A percentile compares a stretch with the other conserved stretches of the same genome.
Conservation (phyloP, 2,888 invertebrate genomes). For the Rhagonycha lutea region DNA sequence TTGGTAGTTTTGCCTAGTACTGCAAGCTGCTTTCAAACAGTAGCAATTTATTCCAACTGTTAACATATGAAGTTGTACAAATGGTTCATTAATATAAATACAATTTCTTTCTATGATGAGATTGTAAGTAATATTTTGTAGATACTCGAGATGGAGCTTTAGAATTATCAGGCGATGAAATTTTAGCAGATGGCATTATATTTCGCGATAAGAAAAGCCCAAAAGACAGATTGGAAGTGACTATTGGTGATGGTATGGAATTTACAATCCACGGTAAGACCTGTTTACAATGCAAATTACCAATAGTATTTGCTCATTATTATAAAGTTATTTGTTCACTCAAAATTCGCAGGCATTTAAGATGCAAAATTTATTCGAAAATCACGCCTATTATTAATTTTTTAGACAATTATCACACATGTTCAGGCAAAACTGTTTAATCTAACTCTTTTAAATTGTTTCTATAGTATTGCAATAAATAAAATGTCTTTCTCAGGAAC, state of each 20-base stretch:
- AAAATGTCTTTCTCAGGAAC: too few relatives aligned
- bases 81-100: conserved; percentile 11
- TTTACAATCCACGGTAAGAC: conserved; percentile 85
- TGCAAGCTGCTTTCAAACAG: conserved; percentile 24
- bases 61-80: conserved; percentile 29
- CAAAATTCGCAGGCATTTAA: background rate
- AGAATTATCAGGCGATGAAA: conserved; percentile 61
- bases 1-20: background rate
- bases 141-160: conserved; percentile 62
- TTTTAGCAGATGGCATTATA: conserved; percentile 82
- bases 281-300: background rate
- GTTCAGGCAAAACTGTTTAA: background rate
- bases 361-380: background rate
- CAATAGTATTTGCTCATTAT: background rate
- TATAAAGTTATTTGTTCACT: background rate
- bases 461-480: too few relatives aligned
- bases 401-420: background rate
- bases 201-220: conserved; percentile 86
- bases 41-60: conserved; percentile 42
- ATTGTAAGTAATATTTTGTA: conserved; percentile 51
- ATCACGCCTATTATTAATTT: background rate
- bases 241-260: conserved; percentile 92
- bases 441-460: too few relatives aligned
- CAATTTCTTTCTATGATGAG: conserved; percentile 28
- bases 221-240: conserved; percentile 86